Evolutionary conservation across 2,113 vertebrate species (phyloP).

Genomic region (Vulpes vulpes): DNA sequence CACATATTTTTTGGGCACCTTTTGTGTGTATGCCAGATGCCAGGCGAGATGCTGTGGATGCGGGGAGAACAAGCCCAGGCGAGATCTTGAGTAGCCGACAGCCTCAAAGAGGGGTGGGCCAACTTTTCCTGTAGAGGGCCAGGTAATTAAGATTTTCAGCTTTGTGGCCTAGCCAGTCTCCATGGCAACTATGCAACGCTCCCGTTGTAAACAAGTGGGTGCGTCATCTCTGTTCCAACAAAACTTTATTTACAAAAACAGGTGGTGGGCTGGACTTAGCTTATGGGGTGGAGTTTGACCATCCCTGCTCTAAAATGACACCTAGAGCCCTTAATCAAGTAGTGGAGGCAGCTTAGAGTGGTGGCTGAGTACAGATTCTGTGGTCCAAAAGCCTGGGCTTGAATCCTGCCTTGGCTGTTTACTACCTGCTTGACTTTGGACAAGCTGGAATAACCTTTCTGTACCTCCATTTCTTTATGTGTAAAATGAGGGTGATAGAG

Average conservation of each 20-base stretch:
- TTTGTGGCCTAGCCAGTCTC: neutral
- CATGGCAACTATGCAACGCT: neutral
- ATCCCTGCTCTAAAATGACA: neutral
- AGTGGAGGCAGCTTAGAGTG: neutral
- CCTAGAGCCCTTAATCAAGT: neutral
- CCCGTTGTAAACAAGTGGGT: neutral
- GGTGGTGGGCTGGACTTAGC: neutral
- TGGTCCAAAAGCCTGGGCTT: neutral
- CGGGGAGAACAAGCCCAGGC: neutral
- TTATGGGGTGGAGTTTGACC: neutral
- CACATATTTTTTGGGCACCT: neutral
- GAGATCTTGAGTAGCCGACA: neutral
- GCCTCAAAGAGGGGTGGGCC: neutral
- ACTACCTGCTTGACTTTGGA: neutral
- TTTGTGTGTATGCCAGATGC: neutral
- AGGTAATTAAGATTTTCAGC: neutral
- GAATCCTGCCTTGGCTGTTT: neutral
- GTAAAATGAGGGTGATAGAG: neutral
- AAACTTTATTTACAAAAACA: conserved; percentile 51
- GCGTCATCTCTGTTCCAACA: neutral
- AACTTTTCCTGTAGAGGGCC: neutral
- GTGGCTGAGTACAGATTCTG: neutral
- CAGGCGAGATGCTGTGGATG: neutral
- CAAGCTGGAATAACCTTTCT: neutral
- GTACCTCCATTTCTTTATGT: neutral